Base-by-base conservation (phyloP, 1,140 invertebrate genomes). In the Apis laboriosa region DNA sequence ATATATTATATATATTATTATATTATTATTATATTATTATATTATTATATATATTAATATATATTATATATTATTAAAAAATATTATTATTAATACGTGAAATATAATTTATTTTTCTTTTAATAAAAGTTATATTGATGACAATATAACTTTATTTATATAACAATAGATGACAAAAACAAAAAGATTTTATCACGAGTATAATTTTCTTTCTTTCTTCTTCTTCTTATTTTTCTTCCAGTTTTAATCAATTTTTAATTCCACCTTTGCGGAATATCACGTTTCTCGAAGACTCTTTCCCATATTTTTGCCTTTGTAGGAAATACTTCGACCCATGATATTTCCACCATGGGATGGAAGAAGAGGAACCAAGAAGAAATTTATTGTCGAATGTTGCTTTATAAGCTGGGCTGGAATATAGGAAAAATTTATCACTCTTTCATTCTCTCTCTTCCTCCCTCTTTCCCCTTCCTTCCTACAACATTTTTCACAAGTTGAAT, bases 301-400 rank as follows among this genome's bases (percentile, higher is more conserved):
- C 43, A 71, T 71, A 71, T 78, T 67, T 78, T 71, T 51, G 53
- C 67, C 49, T 34, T 51, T 28, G 43, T 21, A 43, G n/a, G 3
- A n/a, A 68, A 77, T 53, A 77, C 76, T 64, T 77, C 68, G 76
- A 77, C 28, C 64, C 53, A 15, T 77, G 76, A 17, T 77, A 77
- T 77, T 77, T 77, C 34, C 64, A 68, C 51, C 43, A 9, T 21
- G 21, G 21, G 34, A 49, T 68, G 28, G 28, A 34, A 7, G 11
- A 28, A 17, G 21, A 60, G 70, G 5, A 7, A 43, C 2, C 5
- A 4, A 28, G 28, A 21, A 55, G 55, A n/a, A 78, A 19, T 63
- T 53, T 64, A 63, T 76, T 9, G n/a, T 51, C 43, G 15, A 13
- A 68, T 28, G 74, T 21, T 64, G 24, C 12, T 15, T 24, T 15